phyloP scores from a whole-genome alignment of 2,113 vertebrate genomes.

The Arothron firmamentum region DNA sequence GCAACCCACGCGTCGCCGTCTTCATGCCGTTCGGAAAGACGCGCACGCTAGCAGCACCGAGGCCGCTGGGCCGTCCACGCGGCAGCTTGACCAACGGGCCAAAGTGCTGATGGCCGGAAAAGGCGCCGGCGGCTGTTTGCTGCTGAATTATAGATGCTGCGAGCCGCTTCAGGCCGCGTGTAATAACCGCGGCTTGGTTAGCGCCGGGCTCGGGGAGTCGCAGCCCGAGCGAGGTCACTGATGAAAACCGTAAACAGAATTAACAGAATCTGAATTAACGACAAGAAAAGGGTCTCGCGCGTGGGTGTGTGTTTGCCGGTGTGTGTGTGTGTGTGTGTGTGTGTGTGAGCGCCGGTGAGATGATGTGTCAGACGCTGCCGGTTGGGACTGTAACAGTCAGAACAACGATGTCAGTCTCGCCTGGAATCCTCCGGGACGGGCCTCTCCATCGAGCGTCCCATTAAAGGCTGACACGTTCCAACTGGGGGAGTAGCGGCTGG shows the following conservation, averaged over 20 bases:
- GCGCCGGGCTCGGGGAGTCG: slow-evolving; percentile 41
- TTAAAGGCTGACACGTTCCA: slow-evolving; percentile 67
- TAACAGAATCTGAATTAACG: too few relatives aligned
- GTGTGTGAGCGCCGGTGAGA: too few relatives aligned
- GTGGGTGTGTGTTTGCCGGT: too few relatives aligned
- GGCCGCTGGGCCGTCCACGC: too few relatives aligned
- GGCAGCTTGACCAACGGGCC: too few relatives aligned
- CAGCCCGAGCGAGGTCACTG: slow-evolving; percentile 17
- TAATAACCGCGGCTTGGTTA: too few relatives aligned
- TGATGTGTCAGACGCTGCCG: slow-evolving; percentile 14
- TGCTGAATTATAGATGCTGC: slow-evolving; percentile 75
- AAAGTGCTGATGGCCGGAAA: slow-evolving; percentile 76
- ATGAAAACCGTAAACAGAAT: slow-evolving; percentile 32
- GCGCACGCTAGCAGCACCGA: too few relatives aligned
- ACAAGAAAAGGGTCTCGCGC: too few relatives aligned
- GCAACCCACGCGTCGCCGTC: too few relatives aligned
- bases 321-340: too few relatives aligned
- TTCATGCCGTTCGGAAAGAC: too few relatives aligned
- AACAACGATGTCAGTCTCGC: slow-evolving; percentile 65
- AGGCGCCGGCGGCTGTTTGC: slow-evolving; percentile 51
- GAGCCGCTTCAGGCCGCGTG: too few relatives aligned
- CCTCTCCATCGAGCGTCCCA: slow-evolving; percentile 62
- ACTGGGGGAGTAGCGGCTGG: slow-evolving; percentile 56
- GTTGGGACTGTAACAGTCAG: slow-evolving; percentile 45
- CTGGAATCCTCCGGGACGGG: slow-evolving; percentile 51